Base-by-base conservation (phyloP, 2,797 vertebrate species). In the Pipistrellus kuhlii region DNA sequence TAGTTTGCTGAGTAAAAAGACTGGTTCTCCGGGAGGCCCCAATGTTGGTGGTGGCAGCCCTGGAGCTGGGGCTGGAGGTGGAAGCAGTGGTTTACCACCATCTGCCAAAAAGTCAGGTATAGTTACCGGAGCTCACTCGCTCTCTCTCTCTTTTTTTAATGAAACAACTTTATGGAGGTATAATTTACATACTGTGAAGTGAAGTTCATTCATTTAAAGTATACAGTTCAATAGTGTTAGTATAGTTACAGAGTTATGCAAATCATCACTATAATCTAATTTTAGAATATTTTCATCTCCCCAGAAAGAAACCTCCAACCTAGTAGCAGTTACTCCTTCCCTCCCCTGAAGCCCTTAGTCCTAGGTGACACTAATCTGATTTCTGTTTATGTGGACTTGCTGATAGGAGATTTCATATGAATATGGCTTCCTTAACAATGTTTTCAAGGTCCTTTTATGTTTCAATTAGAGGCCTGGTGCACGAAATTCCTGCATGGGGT, bases 1-100 rank as follows among this genome's bases (percentile, higher is more conserved):
- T 97, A 99, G 99, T 96, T 98, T 99, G 96, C 97, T 99, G 98
- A 99, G 99, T 96, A 99, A 99, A 98, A 99, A 99, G 98, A 99
- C 99, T 1, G 99, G 99, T 20, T 98, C 99, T 41, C 98, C 99
- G 3, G 99, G 99, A 8, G 98, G 99, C 57, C 98, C 98, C 0
- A 99, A 99, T 62, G 98, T 98, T 69, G 98, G 98, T 82, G 92
- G 98, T 84, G 96, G 98, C 30, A 98, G 98, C 93, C 98, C 98
- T 69, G 98, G 97, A 94, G 98, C 98, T 12, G 98, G 98, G 30
- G 96, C 98, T 95, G 99, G 98, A 32, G 98, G 99, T 25, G 93
- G 97, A 91, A 96, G 98, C 85, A 96, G 99, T 97, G 99, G 98
- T 97, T 98, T 99, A 71, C 98, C 99, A 82, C 98, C 99, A 64